Base-by-base conservation (phyloP, 2,113 vertebrate genomes). In the Cyanoderma ruficeps region DNA sequence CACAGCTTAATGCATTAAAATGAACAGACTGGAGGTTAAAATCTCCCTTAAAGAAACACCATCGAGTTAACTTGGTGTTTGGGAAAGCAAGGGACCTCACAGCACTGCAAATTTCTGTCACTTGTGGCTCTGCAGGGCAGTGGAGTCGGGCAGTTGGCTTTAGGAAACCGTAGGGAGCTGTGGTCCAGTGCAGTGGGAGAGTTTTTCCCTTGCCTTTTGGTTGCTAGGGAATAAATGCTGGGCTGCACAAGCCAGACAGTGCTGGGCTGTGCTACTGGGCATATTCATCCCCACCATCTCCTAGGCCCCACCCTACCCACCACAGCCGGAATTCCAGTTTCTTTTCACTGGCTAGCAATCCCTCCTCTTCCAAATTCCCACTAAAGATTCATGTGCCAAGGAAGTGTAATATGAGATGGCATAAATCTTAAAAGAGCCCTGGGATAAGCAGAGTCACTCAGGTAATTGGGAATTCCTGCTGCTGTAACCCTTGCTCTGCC, bases 191-290 rank as follows among this genome's bases (percentile, higher is more conserved):
- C 89, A 90, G 74, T 71, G 92, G 79, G 89, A 74, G 82, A 76
- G 82, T 86, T 85, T 93, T 85, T 71, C 50, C 88, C 70, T 85
- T 90, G n/a, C 41, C 85, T 86, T 50, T 79, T 49, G 63, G 82
- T 97, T 97, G 92, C 94, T 77, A 88, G 70, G 92, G 67, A 50
- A 53, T 93, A 85, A 96, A 69, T 76, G 63, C 92, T 87, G 4
- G 3, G 42, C 87, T 94, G 69, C 61, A 84, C 52, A 83, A 11
- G 53, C 28, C 91, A 95, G 95, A 52, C 72, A 33, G 72, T 55
- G 65, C 77, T 65, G 70, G 60, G 15, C 83, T 87, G 77, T 94
- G 78, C 83, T 91, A 6, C 57, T 90, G 85, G 68, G 71, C 68
- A 93, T 31, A 30, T 83, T 88, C 85, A 74, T 63, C 71, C 41